Conservation (phyloP, 2,797 vertebrate genomes). For the Arrhamphus sclerolepis region DNA sequence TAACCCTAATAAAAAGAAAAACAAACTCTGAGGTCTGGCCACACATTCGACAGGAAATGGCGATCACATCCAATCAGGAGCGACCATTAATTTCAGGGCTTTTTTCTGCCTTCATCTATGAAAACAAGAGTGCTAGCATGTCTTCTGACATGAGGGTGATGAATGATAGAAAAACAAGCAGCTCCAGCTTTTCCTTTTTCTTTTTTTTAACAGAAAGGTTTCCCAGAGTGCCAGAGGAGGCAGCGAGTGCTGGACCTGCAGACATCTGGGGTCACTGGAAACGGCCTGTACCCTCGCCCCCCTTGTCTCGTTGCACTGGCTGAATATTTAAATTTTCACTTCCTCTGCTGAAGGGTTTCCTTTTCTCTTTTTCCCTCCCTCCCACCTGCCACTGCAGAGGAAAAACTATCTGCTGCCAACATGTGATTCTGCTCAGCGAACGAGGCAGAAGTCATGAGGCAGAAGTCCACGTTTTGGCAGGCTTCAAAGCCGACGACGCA, state of each 20-base stretch:
- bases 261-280: conserved; percentile 71
- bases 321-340: conserved; percentile 70
- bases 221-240: conserved; percentile 19
- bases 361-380: conserved; percentile 39
- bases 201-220: conserved; percentile 4
- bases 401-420: conserved; percentile 43
- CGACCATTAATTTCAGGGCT: conserved; percentile 71
- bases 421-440: conserved; percentile 38
- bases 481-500: conserved; percentile 8
- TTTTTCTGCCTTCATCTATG: conserved; percentile 75
- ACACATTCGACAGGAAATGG: conserved; percentile 82
- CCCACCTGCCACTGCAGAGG: conserved; percentile 76
- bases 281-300: conserved; percentile 46
- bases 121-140: conserved; percentile 80
- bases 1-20: conserved; percentile 59
- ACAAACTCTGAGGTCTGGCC: conserved; percentile 67
- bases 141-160: conserved; percentile 84
- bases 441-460: conserved; percentile 1
- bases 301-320: conserved; percentile 33
- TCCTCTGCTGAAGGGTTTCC: conserved; percentile 49
- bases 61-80: conserved; percentile 82
- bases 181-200: conserved; percentile 13
- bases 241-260: conserved; percentile 34
- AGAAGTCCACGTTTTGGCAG: background rate
- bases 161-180: conserved; percentile 83